Conservation (phyloP, 2,113 vertebrate genomes). For the Macroglossus sobrinus region DNA sequence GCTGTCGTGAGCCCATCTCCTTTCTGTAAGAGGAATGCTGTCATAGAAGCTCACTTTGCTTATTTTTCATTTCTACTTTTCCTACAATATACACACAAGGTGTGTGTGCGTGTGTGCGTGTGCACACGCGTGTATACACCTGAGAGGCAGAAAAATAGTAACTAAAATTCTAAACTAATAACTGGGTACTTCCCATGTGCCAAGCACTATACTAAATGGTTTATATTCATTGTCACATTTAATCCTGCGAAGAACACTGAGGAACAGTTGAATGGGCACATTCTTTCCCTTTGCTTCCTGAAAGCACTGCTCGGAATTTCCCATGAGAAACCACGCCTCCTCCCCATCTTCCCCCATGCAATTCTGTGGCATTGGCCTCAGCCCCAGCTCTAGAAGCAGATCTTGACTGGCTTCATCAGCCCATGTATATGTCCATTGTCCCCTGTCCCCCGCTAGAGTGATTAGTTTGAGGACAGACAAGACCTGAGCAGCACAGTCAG, state of each 20-base stretch:
- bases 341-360: not conserved
- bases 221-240: not conserved
- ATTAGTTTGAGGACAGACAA: not conserved
- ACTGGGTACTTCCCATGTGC: not conserved
- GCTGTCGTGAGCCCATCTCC: not conserved
- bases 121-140: accelerated
- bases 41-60: not conserved
- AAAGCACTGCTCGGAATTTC: not conserved
- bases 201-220: not conserved
- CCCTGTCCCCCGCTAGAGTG: not conserved
- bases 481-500: not conserved
- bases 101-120: not conserved
- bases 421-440: too few species aligned
- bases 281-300: not conserved
- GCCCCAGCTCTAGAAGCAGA: not conserved
- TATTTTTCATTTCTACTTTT: not conserved
- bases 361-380: not conserved
- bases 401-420: not conserved
- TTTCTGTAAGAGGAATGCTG: not conserved
- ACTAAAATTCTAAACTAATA: not conserved
- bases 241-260: not conserved
- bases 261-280: not conserved
- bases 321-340: not conserved
- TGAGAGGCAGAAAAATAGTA: not conserved
- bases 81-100: not conserved